Evolutionary conservation across 2,113 vertebrate species (phyloP), one percentile per base, ranked within the genome.

Genomic region (Odocoileus hemionus): DNA sequence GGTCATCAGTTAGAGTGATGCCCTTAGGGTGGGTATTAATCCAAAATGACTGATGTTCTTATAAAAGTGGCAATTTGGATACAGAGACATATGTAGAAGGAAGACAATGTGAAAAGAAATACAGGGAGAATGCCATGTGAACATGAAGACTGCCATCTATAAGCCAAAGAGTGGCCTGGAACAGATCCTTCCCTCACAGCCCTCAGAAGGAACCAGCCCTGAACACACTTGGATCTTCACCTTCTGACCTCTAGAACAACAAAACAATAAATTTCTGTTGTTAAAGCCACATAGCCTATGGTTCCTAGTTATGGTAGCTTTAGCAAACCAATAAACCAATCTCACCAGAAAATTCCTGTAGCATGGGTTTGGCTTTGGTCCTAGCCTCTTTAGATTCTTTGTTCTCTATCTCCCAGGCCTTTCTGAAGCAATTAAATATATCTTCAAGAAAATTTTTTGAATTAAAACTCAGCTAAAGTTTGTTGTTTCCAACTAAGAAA

Each of bases 401-500:
- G 36, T 79, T 95, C 54, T 93, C 28, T 19, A 52, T 91, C 80
- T 86, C 76, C 43, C 10, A 88, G 47, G 54, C 5, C 78, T 95
- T 93, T 86, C 60, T 79, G 50, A 93, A 96, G 50, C n/a, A 60
- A 82, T 93, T 86, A 88, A 89, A 70, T 84, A 55, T n/a, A 21
- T 58, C 57, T 84, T 92, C 28, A 91, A 92, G 17, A 97, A 95
- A 30, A 54, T 47, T 57, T 50, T 54, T 89, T 55, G 58, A 0
- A 91, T 61, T 67, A 95, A 90, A 94, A 97, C 28, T 76, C 67
- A 95, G 47, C 58, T 16, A 47, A 87, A 86, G 16, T 64, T 86
- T 95, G 25, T 87, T 91, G 43, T 82, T 96, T 91, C 26, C 82
- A 80, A 23, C 80, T 90, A 85, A 94, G 88, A 92, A 95, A 94